Conservation (phyloP, 2,113 vertebrate species). For the Perca flavescens region DNA sequence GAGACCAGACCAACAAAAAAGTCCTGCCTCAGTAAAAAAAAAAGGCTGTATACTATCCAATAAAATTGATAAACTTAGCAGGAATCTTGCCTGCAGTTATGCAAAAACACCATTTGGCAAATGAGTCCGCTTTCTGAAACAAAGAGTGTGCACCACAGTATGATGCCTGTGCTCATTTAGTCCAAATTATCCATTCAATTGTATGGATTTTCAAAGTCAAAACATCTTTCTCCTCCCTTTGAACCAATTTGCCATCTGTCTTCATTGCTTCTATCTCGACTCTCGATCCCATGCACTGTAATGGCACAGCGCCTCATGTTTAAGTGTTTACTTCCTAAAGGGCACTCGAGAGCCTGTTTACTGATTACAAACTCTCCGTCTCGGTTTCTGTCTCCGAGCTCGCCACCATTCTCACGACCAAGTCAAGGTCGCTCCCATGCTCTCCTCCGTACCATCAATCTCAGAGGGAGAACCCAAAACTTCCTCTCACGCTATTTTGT, state of each 20-base stretch:
- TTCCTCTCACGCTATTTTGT: constrained; percentile 66
- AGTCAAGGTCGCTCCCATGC: constrained; percentile 71
- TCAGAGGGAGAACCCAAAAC: constrained; percentile 40
- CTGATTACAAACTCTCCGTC: constrained; percentile 54
- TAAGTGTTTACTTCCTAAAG: constrained; percentile 65
- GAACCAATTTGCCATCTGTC: constrained; percentile 54
- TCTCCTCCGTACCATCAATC: constrained; percentile 59
- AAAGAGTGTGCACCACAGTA: constrained; percentile 22
- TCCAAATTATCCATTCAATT: constrained; percentile 9
- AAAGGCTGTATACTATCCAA: not conserved
- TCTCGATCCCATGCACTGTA: constrained; percentile 38
- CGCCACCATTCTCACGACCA: constrained; percentile 44
- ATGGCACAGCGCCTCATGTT: constrained; percentile 39
- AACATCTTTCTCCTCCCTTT: constrained; percentile 33
- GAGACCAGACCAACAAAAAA: not conserved
- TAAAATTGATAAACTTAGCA: not conserved
- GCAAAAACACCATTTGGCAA: constrained; percentile 29
- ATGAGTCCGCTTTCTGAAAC: constrained; percentile 21
- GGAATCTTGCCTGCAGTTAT: not conserved
- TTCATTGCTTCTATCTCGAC: constrained; percentile 38
- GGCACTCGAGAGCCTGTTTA: constrained; percentile 54
- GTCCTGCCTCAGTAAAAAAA: not conserved
- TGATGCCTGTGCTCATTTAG: constrained; percentile 39
- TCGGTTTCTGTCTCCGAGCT: constrained; percentile 9
- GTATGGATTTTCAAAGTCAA: constrained; percentile 29